These are phyloP conservation scores for Tauraco erythrolophus DNA, from an alignment of 2,113 vertebrate genomes.

Conservation along the genomic window DNA sequence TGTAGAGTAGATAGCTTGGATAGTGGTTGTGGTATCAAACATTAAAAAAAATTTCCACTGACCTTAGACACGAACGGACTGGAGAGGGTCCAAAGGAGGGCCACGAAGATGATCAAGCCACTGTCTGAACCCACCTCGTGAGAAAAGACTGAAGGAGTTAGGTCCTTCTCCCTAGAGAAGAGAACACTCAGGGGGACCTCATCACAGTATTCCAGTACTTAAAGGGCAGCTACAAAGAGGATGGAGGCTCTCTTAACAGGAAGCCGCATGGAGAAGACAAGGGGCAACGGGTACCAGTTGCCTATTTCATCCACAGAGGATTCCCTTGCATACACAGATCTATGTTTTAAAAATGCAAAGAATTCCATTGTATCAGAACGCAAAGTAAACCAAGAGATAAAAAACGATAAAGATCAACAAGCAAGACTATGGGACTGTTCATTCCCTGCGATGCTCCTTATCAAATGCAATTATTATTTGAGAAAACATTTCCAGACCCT, in stretches of 20 bases:
- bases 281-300: not conserved
- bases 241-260: not conserved
- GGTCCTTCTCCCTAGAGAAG: not conserved
- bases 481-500: not conserved
- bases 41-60: not conserved
- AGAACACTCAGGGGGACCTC: not conserved
- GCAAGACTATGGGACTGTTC: not conserved
- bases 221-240: not conserved
- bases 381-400: not conserved
- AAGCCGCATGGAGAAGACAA: not conserved
- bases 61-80: not conserved
- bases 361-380: not conserved
- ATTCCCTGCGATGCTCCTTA: not conserved
- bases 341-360: not conserved
- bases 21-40: not conserved
- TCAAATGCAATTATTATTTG: not conserved
- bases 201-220: not conserved
- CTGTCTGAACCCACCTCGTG: rapidly evolving
- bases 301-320: not conserved
- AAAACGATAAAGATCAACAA: not conserved
- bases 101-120: not conserved
- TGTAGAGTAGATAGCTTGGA: not conserved
- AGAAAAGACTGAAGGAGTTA: not conserved
- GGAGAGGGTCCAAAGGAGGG: not conserved
- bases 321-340: not conserved